Evolutionary conservation across 2,888 invertebrate species (phyloP).

Genomic region (Brachylomia viminalis): DNA sequence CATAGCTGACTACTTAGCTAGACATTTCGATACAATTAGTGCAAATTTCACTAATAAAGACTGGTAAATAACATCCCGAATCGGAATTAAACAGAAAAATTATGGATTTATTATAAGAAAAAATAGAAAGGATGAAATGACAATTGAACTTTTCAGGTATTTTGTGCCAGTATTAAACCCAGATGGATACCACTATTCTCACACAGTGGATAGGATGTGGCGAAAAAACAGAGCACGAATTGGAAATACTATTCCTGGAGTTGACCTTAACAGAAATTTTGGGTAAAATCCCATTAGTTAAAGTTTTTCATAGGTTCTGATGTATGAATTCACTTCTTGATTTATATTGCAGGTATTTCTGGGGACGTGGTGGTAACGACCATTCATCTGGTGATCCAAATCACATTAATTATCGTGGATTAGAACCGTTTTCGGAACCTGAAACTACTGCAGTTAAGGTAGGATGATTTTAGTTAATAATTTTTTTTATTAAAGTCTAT

Average conservation of each 20-base stretch:
- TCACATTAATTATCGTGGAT: constrained; percentile 82
- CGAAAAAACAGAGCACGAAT: constrained; percentile 92
- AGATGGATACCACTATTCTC: constrained; percentile 96
- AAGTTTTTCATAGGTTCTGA: not conserved
- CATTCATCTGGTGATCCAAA: constrained; percentile 77
- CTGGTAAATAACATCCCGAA: constrained; percentile 89
- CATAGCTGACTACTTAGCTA: constrained; percentile 93
- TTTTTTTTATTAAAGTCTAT: not conserved
- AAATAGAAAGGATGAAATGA: not conserved
- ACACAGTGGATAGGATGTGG: constrained; percentile 95
- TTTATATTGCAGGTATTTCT: constrained; percentile 74
- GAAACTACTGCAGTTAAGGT: constrained; percentile 86
- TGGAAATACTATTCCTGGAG: constrained; percentile 91
- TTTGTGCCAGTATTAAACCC: constrained; percentile 94
- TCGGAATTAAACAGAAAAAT: not conserved
- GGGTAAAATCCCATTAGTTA: constrained; percentile 81
- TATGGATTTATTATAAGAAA: not conserved
- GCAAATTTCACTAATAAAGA: constrained; percentile 94
- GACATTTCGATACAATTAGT: constrained; percentile 92
- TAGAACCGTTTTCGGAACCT: constrained; percentile 84
- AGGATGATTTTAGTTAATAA: constrained; percentile 2
- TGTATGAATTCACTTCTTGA: not conserved
- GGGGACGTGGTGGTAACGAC: constrained; percentile 75
- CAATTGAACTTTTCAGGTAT: constrained; percentile 85
- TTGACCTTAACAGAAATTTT: constrained; percentile 96